Evolutionary conservation across 2,888 invertebrate species (phyloP), one percentile per base, ranked within the genome.

Genomic region (Antitype chi): DNA sequence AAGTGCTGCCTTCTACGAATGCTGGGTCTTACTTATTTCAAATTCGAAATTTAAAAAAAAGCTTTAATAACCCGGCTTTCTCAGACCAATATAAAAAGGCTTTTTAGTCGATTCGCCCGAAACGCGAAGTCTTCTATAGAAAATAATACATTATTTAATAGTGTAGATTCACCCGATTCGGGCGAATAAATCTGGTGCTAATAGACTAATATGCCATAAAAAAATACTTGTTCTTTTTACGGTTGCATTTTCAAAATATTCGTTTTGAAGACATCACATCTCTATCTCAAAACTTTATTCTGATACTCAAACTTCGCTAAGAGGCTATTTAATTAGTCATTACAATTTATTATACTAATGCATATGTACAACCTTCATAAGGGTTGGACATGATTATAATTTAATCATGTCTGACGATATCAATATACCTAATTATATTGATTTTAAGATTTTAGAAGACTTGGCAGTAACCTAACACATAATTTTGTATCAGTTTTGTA

Each of bases 291-390:
- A 64, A 64, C 64, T 17, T 68, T 17, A 47, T 73, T 80, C 68
- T 70, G 62, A 78, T 69, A 79, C 59, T 32, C 52, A 57, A 71
- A 62, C 53, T 70, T 83, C 80, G 72, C 57, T 80, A 82, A 85
- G 85, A 85, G 85, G 85, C 85, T 85, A 83, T 72, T 81, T 66
- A 67, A 76, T 76, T 57, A 83, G 68, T 79, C 79, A 82, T 75
- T 72, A 79, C 64, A 72, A 70, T 74, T 23, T 55, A 79, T 66
- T 63, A 73, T 70, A 82, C 32, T 74, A n/a, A n/a, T n/a, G n/a
- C n/a, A n/a, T n/a, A n/a, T 52, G n/a, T 70, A 28, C 55, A 72
- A 67, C 62, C 70, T 43, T 25, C 3, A 25, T 38, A 43, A 8
- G 52, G 67, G 67, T 78, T 68, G 2, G 23, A 60, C 23, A 62